phyloP scores from a whole-genome alignment of 2,113 vertebrate genomes.

The Empidonax alnorum region DNA sequence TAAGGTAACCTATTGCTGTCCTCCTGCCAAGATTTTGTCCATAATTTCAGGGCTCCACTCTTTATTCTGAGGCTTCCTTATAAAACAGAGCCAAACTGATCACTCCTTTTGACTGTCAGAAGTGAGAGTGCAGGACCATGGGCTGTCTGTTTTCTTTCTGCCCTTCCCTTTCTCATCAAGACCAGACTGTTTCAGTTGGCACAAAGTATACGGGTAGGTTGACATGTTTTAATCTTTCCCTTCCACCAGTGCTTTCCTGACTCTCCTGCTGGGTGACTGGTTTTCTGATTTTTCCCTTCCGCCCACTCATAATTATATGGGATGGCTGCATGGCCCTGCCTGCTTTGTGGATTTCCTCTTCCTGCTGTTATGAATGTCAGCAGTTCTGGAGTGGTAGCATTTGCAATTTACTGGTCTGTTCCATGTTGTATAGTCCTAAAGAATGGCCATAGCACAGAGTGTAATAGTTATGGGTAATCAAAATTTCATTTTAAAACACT shows the following conservation, averaged over 20 bases:
- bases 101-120: conserved; percentile 25
- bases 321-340: conserved; percentile 29
- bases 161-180: conserved; percentile 34
- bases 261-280: conserved; percentile 27
- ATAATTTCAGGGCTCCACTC: not conserved
- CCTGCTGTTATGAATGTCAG: not conserved
- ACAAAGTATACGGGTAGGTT: not conserved
- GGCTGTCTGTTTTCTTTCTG: conserved; percentile 1
- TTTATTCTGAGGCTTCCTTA: conserved; percentile 39
- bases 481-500: not conserved
- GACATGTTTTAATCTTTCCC: conserved; percentile 29
- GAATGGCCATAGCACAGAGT: not conserved
- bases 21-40: not conserved
- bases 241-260: conserved; percentile 5
- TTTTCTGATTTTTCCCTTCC: conserved; percentile 36
- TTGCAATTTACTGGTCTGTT: not conserved
- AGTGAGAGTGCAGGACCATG: not conserved
- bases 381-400: not conserved
- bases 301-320: conserved; percentile 23
- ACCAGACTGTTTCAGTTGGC: conserved; percentile 37
- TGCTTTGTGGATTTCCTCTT: conserved; percentile 59
- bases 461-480: not conserved
- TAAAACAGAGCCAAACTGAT: conserved; percentile 20
- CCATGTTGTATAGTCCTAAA: not conserved
- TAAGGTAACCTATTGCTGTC: not conserved